Base-by-base conservation (phyloP, 2,797 vertebrate genomes). In the Sebastes umbrosus region DNA sequence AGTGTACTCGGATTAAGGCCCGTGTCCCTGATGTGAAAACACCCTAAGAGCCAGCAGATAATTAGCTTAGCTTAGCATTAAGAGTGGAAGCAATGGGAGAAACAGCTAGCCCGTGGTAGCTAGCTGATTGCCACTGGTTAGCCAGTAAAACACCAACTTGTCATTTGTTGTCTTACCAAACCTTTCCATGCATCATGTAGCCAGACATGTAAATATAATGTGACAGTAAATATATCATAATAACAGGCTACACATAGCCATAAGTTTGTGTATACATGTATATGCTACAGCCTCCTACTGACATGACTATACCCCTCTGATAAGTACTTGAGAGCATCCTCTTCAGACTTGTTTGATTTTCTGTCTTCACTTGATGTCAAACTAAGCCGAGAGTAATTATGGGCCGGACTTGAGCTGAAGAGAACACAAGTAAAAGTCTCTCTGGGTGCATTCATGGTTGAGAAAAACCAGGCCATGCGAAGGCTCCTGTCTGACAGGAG, bases 1-100 rank as follows among this genome's bases (percentile, higher is more conserved):
- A n/a, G n/a, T n/a, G n/a, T n/a, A n/a, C n/a, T n/a, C n/a, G 3
- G 43, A 1, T 46, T 7, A 0, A 0, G 43, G 16, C 3, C 7
- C 0, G 6, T 3, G 43, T 46, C 6, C 7, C 43, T 46, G 16
- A 46, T 46, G 43, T 46, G 1, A 46, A 1, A 46, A 0, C 39
- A 16, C 1, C 39, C 39, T 43, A 31, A 50, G 59, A 52, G 27
- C 13, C 43, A 8, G 25, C 16, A 1, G 46, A 34, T 39, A 31
- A 50, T 31, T 58, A 58, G 27, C 62, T 27, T 55, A 60, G 24
- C 4, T 32, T 58, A 64, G n/a, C 57, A 63, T 29, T 31, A 36
- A 52, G 4, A 54, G 39, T 52, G 22, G 39, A 22, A 8, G 13
- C 62, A 16, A 63, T n/a, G 24, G 31, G 11, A 55, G 67, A n/a